A percentile compares a stretch with the other conserved stretches of the same genome.
phyloP scores from a whole-genome alignment of 2,113 vertebrate genomes.

The Vombatus ursinus region DNA sequence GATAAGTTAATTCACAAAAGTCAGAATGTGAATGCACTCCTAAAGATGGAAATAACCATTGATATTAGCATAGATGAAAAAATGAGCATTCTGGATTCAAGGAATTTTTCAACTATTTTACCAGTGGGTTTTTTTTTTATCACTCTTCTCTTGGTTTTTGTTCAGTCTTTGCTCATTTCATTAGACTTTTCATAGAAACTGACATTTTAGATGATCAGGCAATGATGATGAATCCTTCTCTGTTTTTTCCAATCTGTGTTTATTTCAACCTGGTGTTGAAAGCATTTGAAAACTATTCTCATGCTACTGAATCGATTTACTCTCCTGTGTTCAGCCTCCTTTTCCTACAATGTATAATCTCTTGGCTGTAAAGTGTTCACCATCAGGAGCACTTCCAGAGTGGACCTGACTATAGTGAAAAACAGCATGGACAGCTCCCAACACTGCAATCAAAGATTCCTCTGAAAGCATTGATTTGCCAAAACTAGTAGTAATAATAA shows the following conservation, averaged over 20 bases:
- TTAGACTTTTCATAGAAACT: conserved; percentile 48
- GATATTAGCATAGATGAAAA: conserved; percentile 11
- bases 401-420: conserved; percentile 72
- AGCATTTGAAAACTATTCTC: conserved; percentile 42
- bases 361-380: conserved; percentile 61
- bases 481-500: conserved; percentile 79
- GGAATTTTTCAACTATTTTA: background rate
- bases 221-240: background rate
- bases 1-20: conserved; percentile 8
- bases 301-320: conserved; percentile 46
- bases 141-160: background rate
- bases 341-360: conserved; percentile 61
- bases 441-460: conserved; percentile 68
- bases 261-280: conserved; percentile 4
- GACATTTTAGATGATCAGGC: conserved; percentile 28
- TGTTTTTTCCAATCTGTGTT: conserved; percentile 12
- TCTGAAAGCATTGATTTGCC: conserved; percentile 77
- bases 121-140: conserved; percentile 21
- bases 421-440: conserved; percentile 73
- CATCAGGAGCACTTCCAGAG: conserved; percentile 57
- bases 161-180: background rate
- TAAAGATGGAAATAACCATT: conserved; percentile 7
- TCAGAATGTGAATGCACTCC: conserved; percentile 28
- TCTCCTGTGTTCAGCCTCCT: conserved; percentile 60
- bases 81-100: background rate